Percentiles rank a stretch among this genome's conserved stretches.
Evolutionary conservation across 2,797 vertebrate species (phyloP).

Genomic region (Neopelma chrysocephalum): DNA sequence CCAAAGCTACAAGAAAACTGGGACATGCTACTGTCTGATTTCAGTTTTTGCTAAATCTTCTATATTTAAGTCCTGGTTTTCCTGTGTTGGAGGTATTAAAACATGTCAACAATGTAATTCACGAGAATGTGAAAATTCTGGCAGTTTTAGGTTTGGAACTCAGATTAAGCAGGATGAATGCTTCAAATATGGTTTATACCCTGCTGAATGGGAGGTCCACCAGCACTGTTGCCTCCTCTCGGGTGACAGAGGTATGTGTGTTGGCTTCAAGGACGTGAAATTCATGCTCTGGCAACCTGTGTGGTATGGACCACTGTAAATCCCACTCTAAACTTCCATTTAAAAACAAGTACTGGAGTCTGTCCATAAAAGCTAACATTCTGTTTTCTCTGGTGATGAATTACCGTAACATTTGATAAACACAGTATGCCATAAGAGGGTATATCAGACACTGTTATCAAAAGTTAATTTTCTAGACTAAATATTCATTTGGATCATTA

Average conservation of each 20-base stretch:
- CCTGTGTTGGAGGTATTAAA: background rate
- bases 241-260: background rate
- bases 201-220: background rate
- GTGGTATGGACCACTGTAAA: conserved; percentile 28
- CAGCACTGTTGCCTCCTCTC: background rate
- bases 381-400: conserved; percentile 24
- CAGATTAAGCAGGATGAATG: background rate
- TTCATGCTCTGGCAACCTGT: conserved; percentile 9
- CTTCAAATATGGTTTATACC: background rate
- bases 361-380: conserved; percentile 11
- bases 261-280: background rate
- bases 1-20: background rate
- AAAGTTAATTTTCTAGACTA: conserved; percentile 60
- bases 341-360: background rate
- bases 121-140: background rate
- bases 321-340: conserved; percentile 1
- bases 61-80: background rate
- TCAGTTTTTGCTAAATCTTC: background rate
- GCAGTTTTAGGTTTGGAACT: background rate
- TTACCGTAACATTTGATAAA: conserved; percentile 32
- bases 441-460: conserved; percentile 27
- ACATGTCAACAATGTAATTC: accelerated
- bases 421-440: conserved; percentile 7
- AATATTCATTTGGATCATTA: conserved; percentile 62
- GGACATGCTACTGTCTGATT: background rate